A percentile compares a stretch with the other conserved stretches of the same genome.
phyloP scores from a whole-genome alignment of 2,888 invertebrate genomes.

The Diogma glabrata region DNA sequence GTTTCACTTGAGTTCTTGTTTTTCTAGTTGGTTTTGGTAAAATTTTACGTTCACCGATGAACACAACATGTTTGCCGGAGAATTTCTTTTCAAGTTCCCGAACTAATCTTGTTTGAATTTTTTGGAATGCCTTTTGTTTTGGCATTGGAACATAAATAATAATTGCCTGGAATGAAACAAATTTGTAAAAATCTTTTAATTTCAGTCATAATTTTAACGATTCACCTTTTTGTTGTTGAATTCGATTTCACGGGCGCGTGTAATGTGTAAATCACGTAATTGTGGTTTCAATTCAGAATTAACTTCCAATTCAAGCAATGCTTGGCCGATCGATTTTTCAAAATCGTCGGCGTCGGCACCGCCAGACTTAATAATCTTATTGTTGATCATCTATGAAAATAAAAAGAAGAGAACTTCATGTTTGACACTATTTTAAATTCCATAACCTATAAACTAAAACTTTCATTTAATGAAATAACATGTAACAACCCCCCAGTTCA shows the following conservation, averaged over 20 bases:
- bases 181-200: constrained; percentile 2
- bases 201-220: constrained; percentile 13
- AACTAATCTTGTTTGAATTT: constrained; percentile 91
- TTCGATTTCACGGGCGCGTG: constrained; percentile 90
- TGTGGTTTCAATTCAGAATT: constrained; percentile 95
- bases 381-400: constrained; percentile 47
- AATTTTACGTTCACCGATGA: constrained; percentile 95
- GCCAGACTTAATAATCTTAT: constrained; percentile 78
- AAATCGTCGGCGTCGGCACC: constrained; percentile 84
- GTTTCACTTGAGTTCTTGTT: constrained; percentile 67
- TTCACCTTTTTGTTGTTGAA: constrained; percentile 83
- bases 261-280: constrained; percentile 87
- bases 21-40: constrained; percentile 96
- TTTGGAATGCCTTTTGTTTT: constrained; percentile 94
- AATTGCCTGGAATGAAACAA: constrained; percentile 66
- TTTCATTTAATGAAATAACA: constrained; percentile 6
- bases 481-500: too few species aligned
- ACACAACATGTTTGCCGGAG: constrained; percentile 96
- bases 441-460: background rate
- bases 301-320: constrained; percentile 90
- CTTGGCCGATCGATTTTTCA: constrained; percentile 87
- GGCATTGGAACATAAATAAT: constrained; percentile 99
- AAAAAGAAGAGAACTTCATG: too few species aligned
- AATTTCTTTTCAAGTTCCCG: constrained; percentile 99
- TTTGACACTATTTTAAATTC: too few species aligned